Percentiles rank a stretch among this genome's conserved stretches.
These are phyloP conservation scores for Kryptopterus vitreolus DNA, from an alignment of 2,797 vertebrate genomes.

Conservation along the genomic window DNA sequence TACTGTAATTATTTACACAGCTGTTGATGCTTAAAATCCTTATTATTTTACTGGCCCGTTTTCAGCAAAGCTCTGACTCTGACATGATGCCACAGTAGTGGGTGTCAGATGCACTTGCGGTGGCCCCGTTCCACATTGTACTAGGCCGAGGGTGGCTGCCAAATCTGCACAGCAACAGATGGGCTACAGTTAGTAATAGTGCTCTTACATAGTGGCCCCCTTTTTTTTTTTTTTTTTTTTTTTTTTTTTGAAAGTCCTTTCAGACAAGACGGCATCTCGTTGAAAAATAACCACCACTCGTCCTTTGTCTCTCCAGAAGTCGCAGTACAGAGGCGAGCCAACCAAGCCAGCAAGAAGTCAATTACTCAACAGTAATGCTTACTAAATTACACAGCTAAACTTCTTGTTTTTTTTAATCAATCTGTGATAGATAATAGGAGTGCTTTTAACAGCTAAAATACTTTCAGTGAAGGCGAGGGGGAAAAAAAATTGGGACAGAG, in stretches of 20 bases:
- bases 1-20: neutral
- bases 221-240: too few species aligned
- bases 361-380: neutral
- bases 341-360: conserved; percentile 6
- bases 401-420: neutral
- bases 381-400: conserved; percentile 1
- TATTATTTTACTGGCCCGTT: conserved; percentile 8
- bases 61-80: neutral
- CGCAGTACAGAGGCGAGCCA: neutral
- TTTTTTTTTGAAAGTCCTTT: neutral
- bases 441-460: conserved; percentile 33
- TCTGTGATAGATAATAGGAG: conserved; percentile 7
- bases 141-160: neutral
- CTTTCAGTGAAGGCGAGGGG: neutral
- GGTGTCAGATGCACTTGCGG: conserved; percentile 1
- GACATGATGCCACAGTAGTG: neutral
- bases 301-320: neutral
- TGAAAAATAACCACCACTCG: neutral
- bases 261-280: neutral
- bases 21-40: neutral
- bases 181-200: neutral
- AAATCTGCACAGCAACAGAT: conserved; percentile 29
- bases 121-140: conserved; percentile 1
- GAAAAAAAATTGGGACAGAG: conserved; percentile 27
- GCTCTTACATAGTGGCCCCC: neutral